These are phyloP conservation scores for Macrotus californicus DNA, from an alignment of 2,113 vertebrate genomes.

Conservation along the genomic window DNA sequence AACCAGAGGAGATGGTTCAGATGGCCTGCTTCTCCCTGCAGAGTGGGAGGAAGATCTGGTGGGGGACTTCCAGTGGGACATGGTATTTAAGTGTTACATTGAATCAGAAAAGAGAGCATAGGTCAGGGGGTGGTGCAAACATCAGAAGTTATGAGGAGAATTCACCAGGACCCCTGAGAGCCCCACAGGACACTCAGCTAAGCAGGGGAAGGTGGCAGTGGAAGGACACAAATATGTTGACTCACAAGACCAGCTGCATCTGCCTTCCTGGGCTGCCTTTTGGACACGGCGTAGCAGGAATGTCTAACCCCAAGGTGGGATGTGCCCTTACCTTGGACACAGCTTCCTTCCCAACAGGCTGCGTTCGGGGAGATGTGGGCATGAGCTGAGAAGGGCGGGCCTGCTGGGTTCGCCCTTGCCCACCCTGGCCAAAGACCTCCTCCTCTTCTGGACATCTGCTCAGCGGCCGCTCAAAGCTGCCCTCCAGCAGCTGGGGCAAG, in stretches of 20 bases:
- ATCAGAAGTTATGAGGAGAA: neutral
- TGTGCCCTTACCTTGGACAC: constrained; percentile 70
- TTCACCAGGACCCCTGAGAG: neutral
- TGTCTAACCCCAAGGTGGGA: accelerated
- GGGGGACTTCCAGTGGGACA: accelerated
- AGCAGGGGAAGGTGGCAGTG: neutral
- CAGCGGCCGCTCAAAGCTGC: constrained; percentile 74
- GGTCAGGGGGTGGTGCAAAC: neutral
- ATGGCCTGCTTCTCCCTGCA: neutral
- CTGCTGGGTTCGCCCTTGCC: neutral
- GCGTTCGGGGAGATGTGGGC: constrained; percentile 77
- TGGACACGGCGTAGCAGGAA: neutral
- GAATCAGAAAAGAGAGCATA: neutral
- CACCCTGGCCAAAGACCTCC: neutral
- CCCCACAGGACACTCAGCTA: accelerated
- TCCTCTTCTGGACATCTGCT: constrained; percentile 83
- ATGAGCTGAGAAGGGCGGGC: neutral
- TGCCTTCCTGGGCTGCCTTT: neutral
- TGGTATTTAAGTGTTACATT: neutral
- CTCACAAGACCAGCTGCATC: neutral
- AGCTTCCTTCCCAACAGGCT: constrained; percentile 87
- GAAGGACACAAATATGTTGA: neutral
- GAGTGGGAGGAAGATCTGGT: neutral
- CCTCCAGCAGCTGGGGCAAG: constrained; percentile 87
- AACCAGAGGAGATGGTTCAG: neutral